Evolutionary conservation across 2,113 vertebrate genomes (phyloP).

Genomic region (Catagonus wagneri): DNA sequence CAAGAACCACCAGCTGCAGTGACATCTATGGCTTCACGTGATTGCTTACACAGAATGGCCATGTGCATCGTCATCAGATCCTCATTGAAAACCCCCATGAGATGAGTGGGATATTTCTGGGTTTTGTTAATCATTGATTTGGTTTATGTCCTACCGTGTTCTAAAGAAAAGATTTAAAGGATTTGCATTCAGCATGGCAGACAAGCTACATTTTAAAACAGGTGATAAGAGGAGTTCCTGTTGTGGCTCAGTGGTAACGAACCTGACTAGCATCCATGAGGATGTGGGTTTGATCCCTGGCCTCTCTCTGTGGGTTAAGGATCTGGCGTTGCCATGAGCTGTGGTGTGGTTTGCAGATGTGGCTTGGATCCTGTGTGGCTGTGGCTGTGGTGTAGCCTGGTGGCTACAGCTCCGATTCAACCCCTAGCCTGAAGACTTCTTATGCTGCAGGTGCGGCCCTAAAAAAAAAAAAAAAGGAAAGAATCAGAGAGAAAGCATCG

Average conservation of each 20-base stretch:
- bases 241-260: too few relatives aligned
- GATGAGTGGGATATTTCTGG: neutral
- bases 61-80: neutral
- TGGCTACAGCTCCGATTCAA: too few relatives aligned
- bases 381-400: too few relatives aligned
- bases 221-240: neutral
- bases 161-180: slow-evolving; percentile 2
- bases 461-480: neutral
- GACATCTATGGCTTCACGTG: neutral
- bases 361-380: too few relatives aligned
- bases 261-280: too few relatives aligned
- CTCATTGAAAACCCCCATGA: neutral
- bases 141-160: neutral
- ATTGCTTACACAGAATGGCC: neutral
- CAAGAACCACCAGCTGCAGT: neutral
- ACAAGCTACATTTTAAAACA: slow-evolving; percentile 32
- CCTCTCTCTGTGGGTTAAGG: too few relatives aligned
- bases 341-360: too few relatives aligned
- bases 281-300: too few relatives aligned
- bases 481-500: neutral
- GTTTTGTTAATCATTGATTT: neutral
- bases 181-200: neutral
- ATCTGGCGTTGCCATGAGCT: too few relatives aligned
- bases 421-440: too few relatives aligned
- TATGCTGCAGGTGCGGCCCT: too few relatives aligned